phyloP scores from a whole-genome alignment of 2,113 vertebrate species.

The Empidonax alnorum region DNA sequence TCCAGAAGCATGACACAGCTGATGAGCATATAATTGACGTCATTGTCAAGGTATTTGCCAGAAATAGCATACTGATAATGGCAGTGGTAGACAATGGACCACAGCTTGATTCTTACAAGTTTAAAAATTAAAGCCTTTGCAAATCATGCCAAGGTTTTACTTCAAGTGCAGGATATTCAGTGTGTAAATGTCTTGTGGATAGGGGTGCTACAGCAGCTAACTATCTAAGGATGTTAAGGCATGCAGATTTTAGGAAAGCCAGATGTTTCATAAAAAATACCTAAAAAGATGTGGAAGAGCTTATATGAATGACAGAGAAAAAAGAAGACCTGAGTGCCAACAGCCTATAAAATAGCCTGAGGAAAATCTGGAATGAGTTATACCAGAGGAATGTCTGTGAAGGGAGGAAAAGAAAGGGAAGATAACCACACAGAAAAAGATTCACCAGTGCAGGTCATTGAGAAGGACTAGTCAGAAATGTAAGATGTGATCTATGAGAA shows the following conservation, averaged over 20 bases:
- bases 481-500: background rate
- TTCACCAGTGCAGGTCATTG: background rate
- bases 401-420: constrained; percentile 3
- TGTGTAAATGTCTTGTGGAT: background rate
- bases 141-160: background rate
- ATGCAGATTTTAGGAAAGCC: background rate
- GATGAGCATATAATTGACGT: background rate
- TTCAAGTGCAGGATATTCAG: background rate
- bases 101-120: background rate
- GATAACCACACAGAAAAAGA: background rate
- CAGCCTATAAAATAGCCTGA: constrained; percentile 11
- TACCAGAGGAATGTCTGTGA: background rate
- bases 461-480: background rate
- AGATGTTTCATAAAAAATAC: background rate
- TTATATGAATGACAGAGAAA: background rate
- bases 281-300: background rate
- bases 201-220: background rate
- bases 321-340: background rate
- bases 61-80: background rate
- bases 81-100: background rate
- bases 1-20: background rate
- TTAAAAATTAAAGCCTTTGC: background rate
- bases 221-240: background rate
- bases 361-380: constrained; percentile 41
- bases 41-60: background rate